Evolutionary conservation across 2,797 vertebrate species (phyloP).

Genomic region (Alauda arvensis): DNA sequence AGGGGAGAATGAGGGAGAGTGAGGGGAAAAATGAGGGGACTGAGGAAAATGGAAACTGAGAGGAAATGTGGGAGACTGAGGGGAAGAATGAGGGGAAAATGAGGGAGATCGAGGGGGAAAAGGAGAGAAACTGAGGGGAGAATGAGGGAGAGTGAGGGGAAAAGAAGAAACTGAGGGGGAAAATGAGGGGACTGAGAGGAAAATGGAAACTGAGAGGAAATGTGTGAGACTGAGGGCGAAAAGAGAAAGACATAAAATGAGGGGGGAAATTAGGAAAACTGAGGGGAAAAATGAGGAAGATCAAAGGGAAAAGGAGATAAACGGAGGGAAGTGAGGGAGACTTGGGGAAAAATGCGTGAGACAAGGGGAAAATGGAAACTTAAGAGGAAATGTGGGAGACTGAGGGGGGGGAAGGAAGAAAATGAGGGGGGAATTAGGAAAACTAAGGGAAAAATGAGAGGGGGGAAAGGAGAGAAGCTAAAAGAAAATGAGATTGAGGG

Average conservation of each 20-base stretch:
- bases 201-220: not conserved
- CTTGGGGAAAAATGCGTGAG: accelerated
- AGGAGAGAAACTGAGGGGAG: not conserved
- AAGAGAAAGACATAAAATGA: not conserved
- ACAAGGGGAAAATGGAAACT: not conserved
- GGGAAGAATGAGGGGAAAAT: not conserved
- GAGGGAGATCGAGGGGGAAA: not conserved
- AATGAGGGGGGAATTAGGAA: not conserved
- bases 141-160: not conserved
- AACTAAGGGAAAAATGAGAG: not conserved
- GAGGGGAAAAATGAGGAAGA: accelerated
- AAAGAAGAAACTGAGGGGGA: accelerated
- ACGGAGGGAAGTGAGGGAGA: not conserved
- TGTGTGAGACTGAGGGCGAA: not conserved
- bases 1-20: accelerated
- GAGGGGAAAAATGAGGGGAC: not conserved
- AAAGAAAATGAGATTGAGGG: not conserved
- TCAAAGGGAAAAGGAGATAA: not conserved
- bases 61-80: not conserved
- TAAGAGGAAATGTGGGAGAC: not conserved
- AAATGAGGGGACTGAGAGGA: not conserved
- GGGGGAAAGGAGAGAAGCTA: not conserved
- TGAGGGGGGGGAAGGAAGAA: not conserved
- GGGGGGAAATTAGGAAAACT: no score
- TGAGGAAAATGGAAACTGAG: not conserved